Base-by-base conservation (phyloP, 1,140 invertebrate genomes). In the Drosophila malerkotliana region DNA sequence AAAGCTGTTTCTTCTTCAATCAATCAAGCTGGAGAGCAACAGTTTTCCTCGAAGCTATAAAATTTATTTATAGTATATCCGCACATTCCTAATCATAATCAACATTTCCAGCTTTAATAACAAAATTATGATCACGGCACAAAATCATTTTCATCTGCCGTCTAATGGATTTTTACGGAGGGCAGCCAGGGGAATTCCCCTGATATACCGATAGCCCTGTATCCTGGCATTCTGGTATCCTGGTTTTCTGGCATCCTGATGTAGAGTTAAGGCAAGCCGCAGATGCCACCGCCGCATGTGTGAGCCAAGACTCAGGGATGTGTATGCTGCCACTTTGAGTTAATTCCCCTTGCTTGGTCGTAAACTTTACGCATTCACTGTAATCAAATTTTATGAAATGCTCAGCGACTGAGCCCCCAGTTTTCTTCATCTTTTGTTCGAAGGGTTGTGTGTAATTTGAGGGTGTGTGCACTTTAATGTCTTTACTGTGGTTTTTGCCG, bases 351-450 rank as follows among this genome's bases (percentile, higher is more conserved):
- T 77, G 72, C 72, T 81, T 81, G 78, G 60, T 82, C 79, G 79
- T 82, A 82, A 82, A 82, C 74, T 82, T 82, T 82, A 82, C 79
- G 79, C 79, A 82, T 82, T 82, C 79, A 66, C 79, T 82, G 79
- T 82, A 82, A 82, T 82, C 79, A 82, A 82, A 82, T 82, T 81
- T 77, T 82, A 82, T 82, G 79, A 82, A 82, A 82, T 82, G 69
- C 74, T 82, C 52, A 51, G 51, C 21, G 37, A 47, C 55, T 55
- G 44, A 59, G 44, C 24, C 47, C 47, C 69, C 51, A 52, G 45
- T 55, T 48, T 58, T 41, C 39, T 34, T 34, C 45, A 24, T n/a
- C 44, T 55, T 56, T 61, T 56, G 49, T 76, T 72, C 39, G 41
- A 60, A 45, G 15, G 48, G 32, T 18, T 26, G 34, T 10, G 24